Evolutionary conservation across 2,113 vertebrate species (phyloP).

Genomic region (Coreoperca whiteheadi): DNA sequence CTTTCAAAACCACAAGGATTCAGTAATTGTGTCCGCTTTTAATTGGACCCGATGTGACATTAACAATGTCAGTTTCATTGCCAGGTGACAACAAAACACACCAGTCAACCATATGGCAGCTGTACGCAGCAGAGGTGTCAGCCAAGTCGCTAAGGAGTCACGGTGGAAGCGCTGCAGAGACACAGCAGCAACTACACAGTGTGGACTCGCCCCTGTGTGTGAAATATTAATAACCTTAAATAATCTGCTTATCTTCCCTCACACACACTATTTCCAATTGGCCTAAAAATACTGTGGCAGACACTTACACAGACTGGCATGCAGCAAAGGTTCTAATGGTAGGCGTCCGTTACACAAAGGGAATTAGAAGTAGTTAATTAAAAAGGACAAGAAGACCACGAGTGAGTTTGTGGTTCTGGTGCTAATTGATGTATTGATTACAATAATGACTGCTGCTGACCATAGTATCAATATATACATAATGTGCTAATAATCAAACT

Average conservation of each 20-base stretch:
- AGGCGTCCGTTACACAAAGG: background rate
- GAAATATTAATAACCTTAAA: conserved; percentile 84
- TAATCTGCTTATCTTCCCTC: conserved; percentile 84
- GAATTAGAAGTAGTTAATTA: conserved; percentile 6
- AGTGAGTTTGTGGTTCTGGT: background rate
- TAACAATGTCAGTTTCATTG: conserved; percentile 48
- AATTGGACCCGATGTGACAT: conserved; percentile 52
- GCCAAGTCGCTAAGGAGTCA: conserved; percentile 60
- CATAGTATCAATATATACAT: background rate
- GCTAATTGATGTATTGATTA: conserved; percentile 25
- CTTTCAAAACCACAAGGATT: conserved; percentile 15
- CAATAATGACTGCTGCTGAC: conserved; percentile 13
- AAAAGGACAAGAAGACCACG: conserved; percentile 19
- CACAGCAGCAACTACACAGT: conserved; percentile 32
- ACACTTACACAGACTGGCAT: background rate
- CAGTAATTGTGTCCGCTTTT: conserved; percentile 10
- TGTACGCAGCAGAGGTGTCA: conserved; percentile 60
- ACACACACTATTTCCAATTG: conserved; percentile 29
- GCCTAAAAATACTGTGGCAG: conserved; percentile 21
- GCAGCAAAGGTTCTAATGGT: conserved; percentile 5
- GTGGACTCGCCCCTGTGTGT: conserved; percentile 63
- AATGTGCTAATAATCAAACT: conserved; percentile 4
- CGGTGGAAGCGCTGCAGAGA: conserved; percentile 36
- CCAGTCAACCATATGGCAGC: conserved; percentile 66
- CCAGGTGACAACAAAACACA: conserved; percentile 63